Evolutionary conservation across 64 coral and sea anemone genomes (phyloP).

Genomic region (Platygyra sinensis): DNA sequence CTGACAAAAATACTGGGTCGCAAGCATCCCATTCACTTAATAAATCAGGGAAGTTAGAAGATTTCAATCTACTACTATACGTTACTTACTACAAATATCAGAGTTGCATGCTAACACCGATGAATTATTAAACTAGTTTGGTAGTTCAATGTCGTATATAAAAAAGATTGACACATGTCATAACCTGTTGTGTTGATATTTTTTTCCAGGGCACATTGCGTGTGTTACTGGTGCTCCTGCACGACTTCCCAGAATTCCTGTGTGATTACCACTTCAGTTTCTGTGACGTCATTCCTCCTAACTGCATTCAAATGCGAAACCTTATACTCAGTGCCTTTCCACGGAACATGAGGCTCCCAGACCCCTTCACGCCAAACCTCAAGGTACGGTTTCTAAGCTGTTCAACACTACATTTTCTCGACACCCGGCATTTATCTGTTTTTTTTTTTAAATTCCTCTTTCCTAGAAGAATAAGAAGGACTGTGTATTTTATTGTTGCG

Average conservation of each 20-base stretch:
- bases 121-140: not conserved
- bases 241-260: slow-evolving; percentile 99
- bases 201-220: slow-evolving; percentile 87
- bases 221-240: slow-evolving; percentile 89
- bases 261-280: slow-evolving; percentile 99
- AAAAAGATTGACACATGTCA: not conserved
- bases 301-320: slow-evolving; percentile 99
- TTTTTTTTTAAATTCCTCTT: not conserved
- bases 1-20: too few relatives aligned
- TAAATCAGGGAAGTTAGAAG: too few relatives aligned
- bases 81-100: too few relatives aligned
- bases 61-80: too few relatives aligned
- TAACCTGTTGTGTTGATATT: not conserved
- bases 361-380: slow-evolving; percentile 98
- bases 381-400: slow-evolving; percentile 64
- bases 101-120: too few relatives aligned
- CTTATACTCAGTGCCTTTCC: slow-evolving; percentile 96
- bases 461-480: too few relatives aligned
- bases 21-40: too few relatives aligned
- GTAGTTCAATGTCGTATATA: not conserved
- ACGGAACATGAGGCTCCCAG: slow-evolving; percentile 95
- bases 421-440: not conserved
- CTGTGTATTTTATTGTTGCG: too few relatives aligned
- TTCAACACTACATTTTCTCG: not conserved
- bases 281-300: slow-evolving; percentile 99